phyloP scores from a whole-genome alignment of 2,113 vertebrate genomes.

The Pygathrix nemaeus region DNA sequence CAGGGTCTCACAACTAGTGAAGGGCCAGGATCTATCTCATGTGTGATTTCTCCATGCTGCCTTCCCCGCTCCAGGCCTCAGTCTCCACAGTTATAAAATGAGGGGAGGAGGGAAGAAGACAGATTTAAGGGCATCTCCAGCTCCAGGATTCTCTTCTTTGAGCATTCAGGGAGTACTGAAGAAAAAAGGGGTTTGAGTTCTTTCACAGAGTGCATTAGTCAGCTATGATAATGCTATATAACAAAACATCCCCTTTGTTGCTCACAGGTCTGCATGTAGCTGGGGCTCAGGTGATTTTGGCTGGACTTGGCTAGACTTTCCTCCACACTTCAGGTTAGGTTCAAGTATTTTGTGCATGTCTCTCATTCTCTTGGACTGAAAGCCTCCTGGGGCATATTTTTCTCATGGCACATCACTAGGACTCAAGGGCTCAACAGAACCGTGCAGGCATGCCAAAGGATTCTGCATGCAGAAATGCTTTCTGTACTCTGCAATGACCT shows the following conservation, averaged over 20 bases:
- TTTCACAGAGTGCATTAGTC: background rate
- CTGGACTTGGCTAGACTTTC: background rate
- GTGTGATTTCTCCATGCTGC: background rate
- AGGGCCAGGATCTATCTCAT: background rate
- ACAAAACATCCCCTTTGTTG: background rate
- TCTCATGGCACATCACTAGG: background rate
- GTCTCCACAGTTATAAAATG: background rate
- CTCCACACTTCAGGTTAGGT: too few species aligned
- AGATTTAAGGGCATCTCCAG: background rate
- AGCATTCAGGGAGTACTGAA: background rate
- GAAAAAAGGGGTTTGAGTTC: background rate
- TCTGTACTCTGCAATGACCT: background rate
- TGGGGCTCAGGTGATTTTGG: background rate
- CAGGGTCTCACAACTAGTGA: background rate
- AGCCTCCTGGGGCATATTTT: background rate
- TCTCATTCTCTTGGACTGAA: background rate
- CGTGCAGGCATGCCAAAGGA: rapidly evolving
- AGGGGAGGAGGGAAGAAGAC: background rate
- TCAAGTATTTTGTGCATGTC: background rate
- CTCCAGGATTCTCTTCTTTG: background rate
- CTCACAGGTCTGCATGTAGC: background rate
- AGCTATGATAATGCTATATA: background rate
- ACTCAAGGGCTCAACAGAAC: too few species aligned
- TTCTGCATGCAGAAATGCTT: rapidly evolving
- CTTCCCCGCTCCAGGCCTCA: background rate